phyloP scores from a whole-genome alignment of 1,140 invertebrate genomes.

The Spodoptera litura region DNA sequence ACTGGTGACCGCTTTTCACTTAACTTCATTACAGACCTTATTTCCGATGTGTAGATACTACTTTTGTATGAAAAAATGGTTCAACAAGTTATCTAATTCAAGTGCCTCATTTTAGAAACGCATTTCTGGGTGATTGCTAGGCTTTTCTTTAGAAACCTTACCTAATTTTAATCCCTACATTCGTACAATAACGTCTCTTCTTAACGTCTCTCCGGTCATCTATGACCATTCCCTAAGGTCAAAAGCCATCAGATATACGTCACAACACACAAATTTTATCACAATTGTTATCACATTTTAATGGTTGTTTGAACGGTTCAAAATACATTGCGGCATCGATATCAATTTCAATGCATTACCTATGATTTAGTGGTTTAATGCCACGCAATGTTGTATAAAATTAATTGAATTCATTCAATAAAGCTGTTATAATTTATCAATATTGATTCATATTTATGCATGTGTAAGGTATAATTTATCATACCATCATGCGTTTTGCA shows the following conservation, averaged over 20 bases:
- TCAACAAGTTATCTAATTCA: no score
- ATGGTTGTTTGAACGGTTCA: constrained; percentile 36
- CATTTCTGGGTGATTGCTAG: no score
- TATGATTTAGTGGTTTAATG: constrained; percentile 30
- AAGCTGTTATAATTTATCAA: constrained; percentile 34
- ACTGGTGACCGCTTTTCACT: no score
- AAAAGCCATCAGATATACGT: constrained; percentile 43
- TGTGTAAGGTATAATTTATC: neutral
- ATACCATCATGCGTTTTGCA: neutral
- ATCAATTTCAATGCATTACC: constrained; percentile 45
- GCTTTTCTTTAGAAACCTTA: no score
- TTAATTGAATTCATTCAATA: constrained; percentile 34
- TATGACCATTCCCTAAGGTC: neutral
- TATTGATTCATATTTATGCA: constrained; percentile 11
- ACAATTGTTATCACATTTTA: constrained; percentile 44
- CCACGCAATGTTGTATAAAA: constrained; percentile 31
- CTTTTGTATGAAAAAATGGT: no score
- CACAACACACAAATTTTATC: constrained; percentile 38
- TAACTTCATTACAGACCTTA: no score
- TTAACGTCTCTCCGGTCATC: neutral
- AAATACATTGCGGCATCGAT: constrained; percentile 38
- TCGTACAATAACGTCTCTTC: no score
- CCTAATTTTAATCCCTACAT: no score
- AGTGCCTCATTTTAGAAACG: no score
- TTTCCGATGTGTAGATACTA: no score